Base-by-base conservation (phyloP, 2,888 invertebrate genomes). In the Drosophila nigricruria region DNA sequence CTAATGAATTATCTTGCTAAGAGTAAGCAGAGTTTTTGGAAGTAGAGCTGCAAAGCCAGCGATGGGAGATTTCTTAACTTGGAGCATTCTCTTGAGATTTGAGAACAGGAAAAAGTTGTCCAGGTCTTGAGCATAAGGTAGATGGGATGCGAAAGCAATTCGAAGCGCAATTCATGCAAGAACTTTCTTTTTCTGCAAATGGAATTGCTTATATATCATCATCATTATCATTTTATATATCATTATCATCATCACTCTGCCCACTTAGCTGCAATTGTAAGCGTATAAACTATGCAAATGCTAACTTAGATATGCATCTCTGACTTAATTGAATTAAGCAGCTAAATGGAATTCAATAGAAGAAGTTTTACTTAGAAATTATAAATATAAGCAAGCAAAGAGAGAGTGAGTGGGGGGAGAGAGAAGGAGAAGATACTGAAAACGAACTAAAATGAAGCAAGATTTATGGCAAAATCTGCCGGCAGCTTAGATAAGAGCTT, bases 381-480 rank as follows among this genome's bases (percentile, higher is more conserved):
- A 34, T 32, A 43, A 23, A 56, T 32, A 43, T 27, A 42, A 20
- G 12, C 12, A 56, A 23, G 23, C 52, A n/a, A n/a, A n/a, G n/a
- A n/a, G n/a, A n/a, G n/a, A n/a, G n/a, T n/a, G n/a, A n/a, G n/a
- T n/a, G n/a, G n/a, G n/a, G n/a, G n/a, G n/a, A n/a, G n/a, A n/a
- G n/a, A n/a, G n/a, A n/a, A n/a, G n/a, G n/a, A n/a, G n/a, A n/a
- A n/a, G n/a, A n/a, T n/a, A n/a, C n/a, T n/a, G n/a, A n/a, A n/a
- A n/a, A n/a, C 5, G 16, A 16, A 23, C 3, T 23, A 40, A 50
- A 32, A 1, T 34, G 25, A 23, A 36, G 1, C 18, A 53, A 47
- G 66, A 66, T 66, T 66, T 66, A 53, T 65, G 34, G 6, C 23
- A 4, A 5, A 25, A 23, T 25, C 9, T 23, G 34, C 10, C 5